Percentiles rank a stretch among this genome's conserved stretches.
Evolutionary conservation across 2,797 vertebrate genomes (phyloP).

Genomic region (Champsocephalus gunnari): DNA sequence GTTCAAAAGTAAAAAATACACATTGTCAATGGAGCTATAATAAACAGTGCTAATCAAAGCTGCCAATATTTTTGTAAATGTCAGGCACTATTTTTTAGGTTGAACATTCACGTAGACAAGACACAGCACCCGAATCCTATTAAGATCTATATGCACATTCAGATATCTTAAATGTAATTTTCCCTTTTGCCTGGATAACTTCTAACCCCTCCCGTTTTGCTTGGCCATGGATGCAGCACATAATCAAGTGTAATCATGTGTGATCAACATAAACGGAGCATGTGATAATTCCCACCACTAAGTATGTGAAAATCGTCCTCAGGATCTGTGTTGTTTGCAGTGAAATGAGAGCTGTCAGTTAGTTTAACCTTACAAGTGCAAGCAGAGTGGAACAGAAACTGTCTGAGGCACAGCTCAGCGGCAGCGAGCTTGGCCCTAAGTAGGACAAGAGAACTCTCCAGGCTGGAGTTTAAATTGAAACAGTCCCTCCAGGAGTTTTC

Average conservation of each 20-base stretch:
- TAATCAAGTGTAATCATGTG: slow-evolving; percentile 65
- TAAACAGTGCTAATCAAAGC: background rate
- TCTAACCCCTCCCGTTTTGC: slow-evolving; percentile 6
- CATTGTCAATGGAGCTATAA: background rate
- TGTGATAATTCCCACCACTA: slow-evolving; percentile 65
- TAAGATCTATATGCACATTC: slow-evolving; percentile 8
- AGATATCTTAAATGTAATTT: slow-evolving; percentile 17
- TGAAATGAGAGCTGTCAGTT: slow-evolving; percentile 69
- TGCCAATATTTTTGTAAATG: background rate
- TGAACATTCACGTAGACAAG: background rate
- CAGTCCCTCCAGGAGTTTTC: slow-evolving; percentile 57
- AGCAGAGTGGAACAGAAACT: slow-evolving; percentile 51
- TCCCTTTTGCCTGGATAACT: slow-evolving; percentile 16
- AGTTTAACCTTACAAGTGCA: slow-evolving; percentile 69
- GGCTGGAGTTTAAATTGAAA: slow-evolving; percentile 59
- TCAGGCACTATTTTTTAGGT: background rate
- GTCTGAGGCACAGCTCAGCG: slow-evolving; percentile 45
- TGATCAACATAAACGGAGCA: slow-evolving; percentile 73
- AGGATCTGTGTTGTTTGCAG: slow-evolving; percentile 57
- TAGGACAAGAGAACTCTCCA: slow-evolving; percentile 58
- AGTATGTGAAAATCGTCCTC: slow-evolving; percentile 66
- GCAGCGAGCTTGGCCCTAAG: slow-evolving; percentile 50
- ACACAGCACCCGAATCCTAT: slow-evolving; percentile 13
- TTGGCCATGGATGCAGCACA: slow-evolving; percentile 18
- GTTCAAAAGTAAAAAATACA: too few relatives aligned